Conservation (phyloP, 2,113 vertebrate species). For the Turdus rufiventris region DNA sequence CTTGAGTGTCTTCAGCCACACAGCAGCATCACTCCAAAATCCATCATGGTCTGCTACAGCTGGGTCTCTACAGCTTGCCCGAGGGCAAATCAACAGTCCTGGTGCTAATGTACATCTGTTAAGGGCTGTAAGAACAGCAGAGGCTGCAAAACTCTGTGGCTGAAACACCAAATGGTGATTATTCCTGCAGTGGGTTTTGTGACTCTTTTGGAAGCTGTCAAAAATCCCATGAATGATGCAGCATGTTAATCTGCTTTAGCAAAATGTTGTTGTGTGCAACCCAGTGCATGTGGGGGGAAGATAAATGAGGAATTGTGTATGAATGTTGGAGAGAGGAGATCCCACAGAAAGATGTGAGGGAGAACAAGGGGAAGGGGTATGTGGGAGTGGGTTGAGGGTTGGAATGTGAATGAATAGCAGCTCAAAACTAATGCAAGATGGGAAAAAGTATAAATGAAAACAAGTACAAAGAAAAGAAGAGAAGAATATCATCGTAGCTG, state of each 20-base stretch:
- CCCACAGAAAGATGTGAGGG: neutral
- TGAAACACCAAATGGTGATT: neutral
- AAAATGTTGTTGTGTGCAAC: neutral
- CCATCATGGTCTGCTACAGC: neutral
- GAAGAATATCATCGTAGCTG: neutral
- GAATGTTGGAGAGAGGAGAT: neutral
- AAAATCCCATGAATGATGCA: neutral
- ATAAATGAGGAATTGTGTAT: fast-evolving
- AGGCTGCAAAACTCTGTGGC: neutral
- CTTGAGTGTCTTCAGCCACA: neutral
- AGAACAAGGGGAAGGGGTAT: neutral
- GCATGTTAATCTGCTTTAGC: neutral
- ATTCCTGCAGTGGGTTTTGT: neutral
- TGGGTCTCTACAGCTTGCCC: neutral
- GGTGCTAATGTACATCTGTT: neutral
- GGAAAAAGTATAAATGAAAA: neutral
- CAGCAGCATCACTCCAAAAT: neutral
- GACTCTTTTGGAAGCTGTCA: neutral
- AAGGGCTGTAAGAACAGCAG: neutral
- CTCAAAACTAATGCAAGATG: neutral
- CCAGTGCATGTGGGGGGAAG: neutral
- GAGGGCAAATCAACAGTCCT: neutral
- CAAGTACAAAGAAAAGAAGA: neutral
- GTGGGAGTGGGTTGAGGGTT: neutral
- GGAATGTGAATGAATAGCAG: neutral